Conservation (phyloP, 2,888 invertebrate genomes). For the Eudemis profundana region DNA sequence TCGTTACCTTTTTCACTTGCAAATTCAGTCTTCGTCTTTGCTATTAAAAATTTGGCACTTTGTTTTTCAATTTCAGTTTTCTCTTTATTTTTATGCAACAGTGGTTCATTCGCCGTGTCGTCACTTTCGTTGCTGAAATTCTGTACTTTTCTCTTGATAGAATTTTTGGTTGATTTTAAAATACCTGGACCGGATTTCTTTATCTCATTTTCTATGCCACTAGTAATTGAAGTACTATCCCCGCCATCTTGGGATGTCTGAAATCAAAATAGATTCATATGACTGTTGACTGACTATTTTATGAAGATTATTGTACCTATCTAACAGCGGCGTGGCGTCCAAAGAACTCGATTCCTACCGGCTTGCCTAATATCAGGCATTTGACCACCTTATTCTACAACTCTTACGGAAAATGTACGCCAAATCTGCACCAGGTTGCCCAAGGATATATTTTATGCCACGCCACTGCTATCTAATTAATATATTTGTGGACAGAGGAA, state of each 20-base stretch:
- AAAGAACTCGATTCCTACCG: no score
- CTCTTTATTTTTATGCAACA: constrained; percentile 71
- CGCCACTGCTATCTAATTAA: no score
- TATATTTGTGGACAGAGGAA: no score
- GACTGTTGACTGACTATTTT: background rate
- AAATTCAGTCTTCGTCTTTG: constrained; percentile 74
- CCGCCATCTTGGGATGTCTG: constrained; percentile 79
- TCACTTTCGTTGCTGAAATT: constrained; percentile 73
- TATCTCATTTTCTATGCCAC: constrained; percentile 75
- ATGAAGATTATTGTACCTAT: background rate
- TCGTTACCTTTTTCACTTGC: constrained; percentile 58
- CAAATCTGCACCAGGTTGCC: no score
- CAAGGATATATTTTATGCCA: no score
- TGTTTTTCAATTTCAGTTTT: constrained; percentile 60
- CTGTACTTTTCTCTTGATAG: constrained; percentile 73
- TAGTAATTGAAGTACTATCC: constrained; percentile 72
- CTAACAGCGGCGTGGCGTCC: no score
- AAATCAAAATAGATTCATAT: constrained; percentile 49
- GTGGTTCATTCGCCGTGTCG: constrained; percentile 76
- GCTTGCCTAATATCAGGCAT: no score
- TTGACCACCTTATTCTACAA: no score
- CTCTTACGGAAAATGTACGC: no score
- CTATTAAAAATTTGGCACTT: constrained; percentile 75
- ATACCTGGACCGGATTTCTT: constrained; percentile 75
- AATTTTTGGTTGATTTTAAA: constrained; percentile 77